Base-by-base conservation (phyloP, 2,888 invertebrate species). In the Cosmia trapezina region DNA sequence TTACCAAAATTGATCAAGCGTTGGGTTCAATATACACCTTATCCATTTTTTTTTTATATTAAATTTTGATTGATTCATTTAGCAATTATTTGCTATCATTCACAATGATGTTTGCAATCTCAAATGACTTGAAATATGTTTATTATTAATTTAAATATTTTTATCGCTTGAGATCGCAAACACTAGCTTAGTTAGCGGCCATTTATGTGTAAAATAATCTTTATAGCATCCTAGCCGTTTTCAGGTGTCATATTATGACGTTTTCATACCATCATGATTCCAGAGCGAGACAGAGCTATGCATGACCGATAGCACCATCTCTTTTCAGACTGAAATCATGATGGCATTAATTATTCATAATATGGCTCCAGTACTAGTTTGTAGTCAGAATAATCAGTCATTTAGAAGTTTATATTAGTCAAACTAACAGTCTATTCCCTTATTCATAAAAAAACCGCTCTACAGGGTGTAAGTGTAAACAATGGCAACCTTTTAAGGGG, bases 141-240 rank as follows among this genome's bases (percentile, higher is more conserved):
- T 0, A 14, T 54, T 14, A 12, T 22, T 12, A 12, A 22, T 22
- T 22, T 12, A 14, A 12, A 54, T 28, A 14, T 60, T 56, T 61
- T 37, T 65, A 66, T 73, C 57, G 51, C 14, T 78, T 67, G 71
- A 71, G 47, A 70, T 76, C 22, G 60, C 64, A 76, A 70, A 67
- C 7, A 37, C 12, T 71, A 76, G 71, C 76, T 60, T 65, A 8
- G 65, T 62, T 78, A 75, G 66, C 66, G 8, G 28, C 0, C 1
- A 3, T 17, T 0, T 28, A n/a, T 8, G 5, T 54, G 9, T 14
- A 43, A 51, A 45, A 66, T 37, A 33, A 54, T 54, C 22, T 4
- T 73, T 33, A 28, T 59, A 73, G 62, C 78, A 59, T 47, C 33
- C 0, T 72, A 77, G 71, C 12, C 14, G 28, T 28, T 54, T 28